Percentiles rank a stretch among this genome's conserved stretches.
These are phyloP conservation scores for Cosmia trapezina DNA, from an alignment of 2,888 invertebrate species.

Conservation along the genomic window DNA sequence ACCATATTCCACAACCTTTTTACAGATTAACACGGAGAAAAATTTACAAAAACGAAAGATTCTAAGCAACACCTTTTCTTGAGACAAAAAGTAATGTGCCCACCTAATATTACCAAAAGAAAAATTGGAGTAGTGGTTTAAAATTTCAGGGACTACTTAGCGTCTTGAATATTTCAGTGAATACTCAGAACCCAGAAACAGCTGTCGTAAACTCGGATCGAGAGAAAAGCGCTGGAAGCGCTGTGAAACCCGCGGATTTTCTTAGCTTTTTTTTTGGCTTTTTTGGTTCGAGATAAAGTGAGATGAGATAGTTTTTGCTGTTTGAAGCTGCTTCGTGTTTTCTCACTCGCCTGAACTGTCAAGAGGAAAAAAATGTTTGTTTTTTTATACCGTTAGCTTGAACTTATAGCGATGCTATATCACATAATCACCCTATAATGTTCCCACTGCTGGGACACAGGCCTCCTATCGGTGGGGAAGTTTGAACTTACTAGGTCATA, in stretches of 20 bases:
- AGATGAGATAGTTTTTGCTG: background rate
- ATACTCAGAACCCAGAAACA: slow-evolving; percentile 74
- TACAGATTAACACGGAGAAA: slow-evolving; percentile 29
- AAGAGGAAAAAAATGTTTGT: rapidly evolving
- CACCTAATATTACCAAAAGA: slow-evolving; percentile 44
- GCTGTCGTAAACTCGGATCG: slow-evolving; percentile 74
- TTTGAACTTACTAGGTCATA: no score
- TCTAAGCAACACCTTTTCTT: slow-evolving; percentile 32
- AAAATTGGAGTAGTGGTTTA: slow-evolving; percentile 65
- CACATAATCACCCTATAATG: no score
- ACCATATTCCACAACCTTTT: slow-evolving; percentile 44
- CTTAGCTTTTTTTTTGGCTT: slow-evolving; percentile 6
- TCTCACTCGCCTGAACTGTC: background rate
- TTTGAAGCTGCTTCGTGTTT: slow-evolving; percentile 3
- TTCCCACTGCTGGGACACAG: no score
- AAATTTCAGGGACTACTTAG: slow-evolving; percentile 78
- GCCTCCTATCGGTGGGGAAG: no score
- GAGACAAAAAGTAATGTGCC: slow-evolving; percentile 37
- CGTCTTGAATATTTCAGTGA: slow-evolving; percentile 80
- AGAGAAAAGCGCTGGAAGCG: slow-evolving; percentile 48
- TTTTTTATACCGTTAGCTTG: background rate
- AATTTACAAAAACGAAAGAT: slow-evolving; percentile 18
- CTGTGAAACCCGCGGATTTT: slow-evolving; percentile 8
- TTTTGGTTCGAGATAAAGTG: slow-evolving; percentile 9
- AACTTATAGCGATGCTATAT: no score